Conservation (phyloP, 2,113 vertebrate genomes). For the Callaeas wilsoni region DNA sequence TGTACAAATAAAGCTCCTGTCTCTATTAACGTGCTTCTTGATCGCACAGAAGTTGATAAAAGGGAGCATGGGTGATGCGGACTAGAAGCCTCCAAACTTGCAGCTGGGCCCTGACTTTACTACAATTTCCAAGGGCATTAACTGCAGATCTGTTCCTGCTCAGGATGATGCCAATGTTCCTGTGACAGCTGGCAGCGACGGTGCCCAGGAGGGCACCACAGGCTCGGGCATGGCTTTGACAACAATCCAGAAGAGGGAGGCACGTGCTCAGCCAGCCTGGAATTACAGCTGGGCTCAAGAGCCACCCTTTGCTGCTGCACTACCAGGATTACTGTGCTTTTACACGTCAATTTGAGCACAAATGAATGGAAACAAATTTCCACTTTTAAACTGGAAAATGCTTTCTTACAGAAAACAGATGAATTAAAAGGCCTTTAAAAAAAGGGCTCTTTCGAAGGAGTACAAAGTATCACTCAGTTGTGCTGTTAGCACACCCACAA, state of each 20-base stretch:
- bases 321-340: rapidly evolving
- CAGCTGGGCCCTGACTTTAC: not conserved
- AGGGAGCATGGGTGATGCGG: not conserved
- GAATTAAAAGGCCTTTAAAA: not conserved
- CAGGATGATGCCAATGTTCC: not conserved
- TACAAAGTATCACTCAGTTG: not conserved
- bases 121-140: not conserved
- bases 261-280: rapidly evolving
- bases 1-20: not conserved
- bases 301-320: not conserved
- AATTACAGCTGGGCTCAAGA: not conserved
- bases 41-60: not conserved
- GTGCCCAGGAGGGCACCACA: rapidly evolving
- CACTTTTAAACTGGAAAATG: not conserved
- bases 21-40: rapidly evolving
- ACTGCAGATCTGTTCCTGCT: not conserved
- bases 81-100: not conserved
- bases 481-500: not conserved
- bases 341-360: not conserved
- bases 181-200: rapidly evolving
- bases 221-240: rapidly evolving
- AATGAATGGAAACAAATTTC: not conserved
- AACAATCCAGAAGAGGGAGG: rapidly evolving
- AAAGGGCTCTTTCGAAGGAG: not conserved
- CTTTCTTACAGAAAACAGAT: not conserved